Base-by-base conservation (phyloP, 2,113 vertebrate genomes). In the Illadopsis cleaveri region DNA sequence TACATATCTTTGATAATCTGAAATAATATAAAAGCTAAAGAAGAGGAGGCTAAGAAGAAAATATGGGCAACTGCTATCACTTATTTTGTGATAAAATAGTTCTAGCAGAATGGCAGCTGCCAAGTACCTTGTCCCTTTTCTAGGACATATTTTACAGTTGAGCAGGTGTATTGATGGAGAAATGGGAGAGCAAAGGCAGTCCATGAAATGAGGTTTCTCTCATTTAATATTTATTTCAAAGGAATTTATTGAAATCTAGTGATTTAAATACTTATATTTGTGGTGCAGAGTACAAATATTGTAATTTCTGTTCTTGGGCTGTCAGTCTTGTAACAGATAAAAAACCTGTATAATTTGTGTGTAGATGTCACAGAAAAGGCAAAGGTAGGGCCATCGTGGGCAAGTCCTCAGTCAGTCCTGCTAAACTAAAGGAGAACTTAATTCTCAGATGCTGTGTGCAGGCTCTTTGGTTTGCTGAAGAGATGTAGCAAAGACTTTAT, bases 401-500 rank as follows among this genome's bases (percentile, higher is more conserved):
- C 25, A 37, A 22, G n/a, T 54, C 30, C 15, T 38, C 6, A 3
- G 22, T 38, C 4, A 6, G 37, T 33, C 23, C 30, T 22, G 51
- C 58, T 58, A 6, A 68, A n/a, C 11, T 37, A 0, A 40, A 40
- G 54, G 22, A 73, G 15, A 14, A 16, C 5, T 70, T 7, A 65
- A 4, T 31, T 40, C 6, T 57, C 19, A 1, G 3, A 2, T 17
- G 50, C 0, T 2, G 4, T 10, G 25, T 27, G 15, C 25, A 42
- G 44, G 18, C 33, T 62, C 40, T 37, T 45, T 14, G 44, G 5
- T 78, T 60, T 61, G 31, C 31, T 50, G 50, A 44, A 15, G 35
- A 54, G 54, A 6, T 0, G 3, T 18, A 21, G 25, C 2, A 2
- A 62, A 44, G 40, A 11, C 24, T 6, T 27, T 0, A 15, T 47